Conservation (phyloP, 2,888 invertebrate genomes). For the Thecophora atra region DNA sequence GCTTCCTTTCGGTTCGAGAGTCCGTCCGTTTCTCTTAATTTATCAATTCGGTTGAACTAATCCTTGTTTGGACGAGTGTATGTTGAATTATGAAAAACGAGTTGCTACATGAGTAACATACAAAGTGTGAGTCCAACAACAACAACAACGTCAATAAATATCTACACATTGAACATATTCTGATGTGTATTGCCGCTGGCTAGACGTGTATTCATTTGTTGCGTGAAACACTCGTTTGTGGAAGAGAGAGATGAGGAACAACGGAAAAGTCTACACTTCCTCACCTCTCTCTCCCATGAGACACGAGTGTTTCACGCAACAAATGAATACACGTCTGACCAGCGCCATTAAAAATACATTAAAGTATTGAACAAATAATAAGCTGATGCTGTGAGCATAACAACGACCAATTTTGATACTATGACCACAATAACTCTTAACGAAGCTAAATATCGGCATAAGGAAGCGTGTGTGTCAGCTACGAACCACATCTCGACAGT, state of each 20-base stretch:
- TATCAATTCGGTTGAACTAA: background rate
- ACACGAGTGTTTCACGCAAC: too few species aligned
- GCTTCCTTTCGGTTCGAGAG: background rate
- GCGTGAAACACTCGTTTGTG: too few species aligned
- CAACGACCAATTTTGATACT: slow-evolving; percentile 4
- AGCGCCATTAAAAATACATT: background rate
- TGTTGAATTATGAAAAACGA: too few species aligned
- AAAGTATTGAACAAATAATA: background rate
- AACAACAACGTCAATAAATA: too few species aligned
- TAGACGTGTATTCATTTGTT: background rate
- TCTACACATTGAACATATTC: background rate
- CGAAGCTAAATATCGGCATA: background rate
- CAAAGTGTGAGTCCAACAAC: too few species aligned
- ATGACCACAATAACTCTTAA: slow-evolving; percentile 28
- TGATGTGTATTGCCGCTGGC: background rate
- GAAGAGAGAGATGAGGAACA: too few species aligned
- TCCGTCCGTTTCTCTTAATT: background rate
- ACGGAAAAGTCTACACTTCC: too few species aligned
- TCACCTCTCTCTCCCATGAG: too few species aligned
- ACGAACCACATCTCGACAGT: slow-evolving; percentile 40
- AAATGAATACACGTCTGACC: too few species aligned
- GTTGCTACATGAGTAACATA: too few species aligned
- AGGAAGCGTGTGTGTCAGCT: slow-evolving; percentile 38
- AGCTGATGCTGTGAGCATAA: background rate
- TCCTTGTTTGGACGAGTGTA: background rate